phyloP scores from a whole-genome alignment of 2,888 invertebrate species.

The Campoplex capitator region DNA sequence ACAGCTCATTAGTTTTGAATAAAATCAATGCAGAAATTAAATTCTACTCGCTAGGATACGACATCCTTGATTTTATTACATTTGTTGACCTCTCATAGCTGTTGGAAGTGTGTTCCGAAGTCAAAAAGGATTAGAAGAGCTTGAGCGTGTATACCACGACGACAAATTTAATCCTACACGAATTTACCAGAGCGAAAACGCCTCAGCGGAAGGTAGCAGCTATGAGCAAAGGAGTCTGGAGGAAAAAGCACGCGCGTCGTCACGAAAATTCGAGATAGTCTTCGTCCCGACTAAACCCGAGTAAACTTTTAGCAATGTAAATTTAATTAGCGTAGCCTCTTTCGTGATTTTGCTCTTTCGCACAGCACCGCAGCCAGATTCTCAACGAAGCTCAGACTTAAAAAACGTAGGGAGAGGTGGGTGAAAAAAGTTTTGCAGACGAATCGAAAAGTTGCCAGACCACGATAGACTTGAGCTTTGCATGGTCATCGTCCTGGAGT shows the following conservation, averaged over 20 bases:
- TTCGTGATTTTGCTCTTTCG: constrained; percentile 43
- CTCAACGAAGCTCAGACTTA: constrained; percentile 3
- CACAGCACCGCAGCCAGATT: constrained; percentile 19
- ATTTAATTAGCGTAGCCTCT: constrained; percentile 68
- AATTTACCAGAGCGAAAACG: constrained; percentile 35
- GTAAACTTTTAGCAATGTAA: constrained; percentile 71
- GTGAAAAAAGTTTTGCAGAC: constrained; percentile 2
- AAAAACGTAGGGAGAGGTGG: neutral
- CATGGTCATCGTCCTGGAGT: constrained; percentile 21
- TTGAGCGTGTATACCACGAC: constrained; percentile 5
- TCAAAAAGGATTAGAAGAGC: constrained; percentile 39
- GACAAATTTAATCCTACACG: constrained; percentile 59
- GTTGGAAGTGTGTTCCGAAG: neutral
- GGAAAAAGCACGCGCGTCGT: constrained; percentile 40
- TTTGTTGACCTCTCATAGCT: neutral
- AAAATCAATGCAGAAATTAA: neutral
- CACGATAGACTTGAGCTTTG: constrained; percentile 8
- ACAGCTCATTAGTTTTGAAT: neutral
- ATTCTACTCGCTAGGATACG: neutral
- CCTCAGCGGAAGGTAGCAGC: neutral
- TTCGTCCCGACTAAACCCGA: constrained; percentile 37
- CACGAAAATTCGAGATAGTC: constrained; percentile 29
- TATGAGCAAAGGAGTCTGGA: neutral
- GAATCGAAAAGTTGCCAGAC: constrained; percentile 46
- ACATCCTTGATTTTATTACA: neutral